phyloP scores from a whole-genome alignment of 2,113 vertebrate genomes.

The Laterallus jamaicensis region DNA sequence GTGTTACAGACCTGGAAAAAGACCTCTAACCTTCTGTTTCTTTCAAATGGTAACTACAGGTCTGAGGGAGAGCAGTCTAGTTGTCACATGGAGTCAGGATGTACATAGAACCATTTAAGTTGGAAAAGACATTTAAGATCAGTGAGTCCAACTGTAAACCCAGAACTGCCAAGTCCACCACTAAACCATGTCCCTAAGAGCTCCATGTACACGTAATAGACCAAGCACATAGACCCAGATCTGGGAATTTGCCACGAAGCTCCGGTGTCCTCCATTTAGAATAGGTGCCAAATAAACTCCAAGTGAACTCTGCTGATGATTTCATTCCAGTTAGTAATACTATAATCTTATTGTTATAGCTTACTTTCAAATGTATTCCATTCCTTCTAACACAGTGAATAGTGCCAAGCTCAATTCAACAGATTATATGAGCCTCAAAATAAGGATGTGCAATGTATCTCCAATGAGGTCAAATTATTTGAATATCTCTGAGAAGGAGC shows the following conservation, averaged over 20 bases:
- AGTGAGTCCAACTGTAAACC: neutral
- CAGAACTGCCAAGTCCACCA: neutral
- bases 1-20: neutral
- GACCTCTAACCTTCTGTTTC: neutral
- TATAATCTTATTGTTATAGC: neutral
- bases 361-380: neutral
- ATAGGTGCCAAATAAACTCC: neutral
- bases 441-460: neutral
- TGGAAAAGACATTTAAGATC: neutral
- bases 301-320: neutral
- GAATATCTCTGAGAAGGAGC: neutral
- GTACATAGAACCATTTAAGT: neutral
- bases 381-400: neutral
- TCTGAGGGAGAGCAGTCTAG: neutral
- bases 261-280: neutral
- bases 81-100: neutral
- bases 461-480: conserved; percentile 28
- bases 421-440: conserved; percentile 18
- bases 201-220: rapidly evolving
- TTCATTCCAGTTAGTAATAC: neutral
- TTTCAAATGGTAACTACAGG: neutral
- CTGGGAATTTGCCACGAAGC: too few relatives aligned
- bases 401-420: neutral
- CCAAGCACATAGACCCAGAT: neutral
- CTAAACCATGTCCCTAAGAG: neutral